Evolutionary conservation across 2,888 invertebrate genomes (phyloP), one percentile per base, ranked within the genome.

Genomic region (Digitonthophagus gazella): DNA sequence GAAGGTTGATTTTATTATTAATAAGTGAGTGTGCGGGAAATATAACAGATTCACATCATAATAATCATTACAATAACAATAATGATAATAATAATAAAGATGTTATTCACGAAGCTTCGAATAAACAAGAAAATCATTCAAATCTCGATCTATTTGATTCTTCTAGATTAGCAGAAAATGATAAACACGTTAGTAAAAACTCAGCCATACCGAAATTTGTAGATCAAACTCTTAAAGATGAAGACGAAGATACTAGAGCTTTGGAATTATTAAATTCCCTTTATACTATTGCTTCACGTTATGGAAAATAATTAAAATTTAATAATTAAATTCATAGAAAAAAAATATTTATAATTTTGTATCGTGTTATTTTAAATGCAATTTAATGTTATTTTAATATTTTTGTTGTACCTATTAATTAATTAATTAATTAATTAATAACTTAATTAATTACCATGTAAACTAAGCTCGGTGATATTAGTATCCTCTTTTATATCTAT

Each of bases 231-330:
- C 74, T 80, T 56, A 75, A 73, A n/a, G 78, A 80, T 57, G 80
- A 81, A 14, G 79, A 86, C 66, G 89, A 93, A 11, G 93, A 94
- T 77, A 89, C 89, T 16, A 86, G 94, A 80, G 94, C 94, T 11
- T 84, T 95, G 76, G 93, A 94, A 82, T 84, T 95, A 75, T 86
- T 95, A 78, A 90, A 92, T 83, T 93, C 94, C 72, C 85, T 95
- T 69, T 95, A 94, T 83, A 89, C 92, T 72, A 89, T 95, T 80
- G 93, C 94, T 68, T 92, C 93, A 15, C 89, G 90, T 83, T 93
- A 93, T 88, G 93, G 93, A 76, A 87, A 86, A 84, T 85, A 83
- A 79, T 20, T 6, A 54, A 14, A 44, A 65, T 55, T 22, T 22
- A 2, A 19, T 61, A 18, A 61, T 18, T n/a, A n/a, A n/a, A n/a